Base-by-base conservation (phyloP, 2,113 vertebrate genomes). In the Silurus asotus region DNA sequence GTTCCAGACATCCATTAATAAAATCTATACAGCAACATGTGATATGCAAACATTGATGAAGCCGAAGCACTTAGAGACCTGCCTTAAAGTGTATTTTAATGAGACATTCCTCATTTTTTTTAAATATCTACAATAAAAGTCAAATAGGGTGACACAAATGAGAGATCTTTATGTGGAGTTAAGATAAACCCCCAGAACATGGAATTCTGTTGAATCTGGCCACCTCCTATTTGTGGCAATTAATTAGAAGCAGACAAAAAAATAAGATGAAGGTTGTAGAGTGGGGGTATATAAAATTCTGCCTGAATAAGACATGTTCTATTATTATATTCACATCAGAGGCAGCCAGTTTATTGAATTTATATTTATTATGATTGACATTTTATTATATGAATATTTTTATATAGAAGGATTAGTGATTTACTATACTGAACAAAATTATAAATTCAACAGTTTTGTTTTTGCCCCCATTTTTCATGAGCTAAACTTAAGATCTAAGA, bases 111-210 rank as follows among this genome's bases (percentile, higher is more conserved):
- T 84, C 37, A 45, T 11, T 76, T 74, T 76, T 74, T 80, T 84
- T 45, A 62, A 62, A 65, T 70, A 48, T 81, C 70, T 82, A 59
- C 75, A 64, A 75, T 83, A 86, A 61, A 11, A 19, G 23, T 77
- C 59, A 55, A 72, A 83, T 48, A 37, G 82, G 10, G 49, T 6
- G 37, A 61, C 59, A 80, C 69, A 51, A n/a, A 37, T 8, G 45
- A 15, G 58, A 78, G 20, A 45, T 2, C 14, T 51, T 90, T 88
- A 90, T 89, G 83, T 90, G 89, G 49, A 83, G 49, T 75, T 91
- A 89, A 91, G 84, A 88, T 88, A 89, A 93, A 91, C 89, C 89
- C 88, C 88, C 87, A 48, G 55, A 84, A 74, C 76, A 81, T 88
- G 8, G 14, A 70, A 88, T 89, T 91, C 83, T 90, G 85, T 69